Evolutionary conservation across 2,888 invertebrate genomes (phyloP).

Genomic region (Aproaerema taeniolella): DNA sequence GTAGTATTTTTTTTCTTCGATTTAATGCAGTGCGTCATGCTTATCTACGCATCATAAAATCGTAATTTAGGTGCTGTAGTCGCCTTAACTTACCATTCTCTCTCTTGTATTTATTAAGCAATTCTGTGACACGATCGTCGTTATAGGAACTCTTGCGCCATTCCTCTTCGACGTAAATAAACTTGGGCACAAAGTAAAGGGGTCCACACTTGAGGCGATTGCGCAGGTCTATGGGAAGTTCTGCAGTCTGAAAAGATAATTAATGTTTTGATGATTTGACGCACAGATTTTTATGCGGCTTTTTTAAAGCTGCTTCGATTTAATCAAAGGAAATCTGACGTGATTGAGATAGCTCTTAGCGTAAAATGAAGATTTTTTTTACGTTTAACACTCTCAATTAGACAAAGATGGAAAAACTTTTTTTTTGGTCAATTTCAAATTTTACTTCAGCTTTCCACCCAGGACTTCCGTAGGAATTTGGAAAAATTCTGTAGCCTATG

Average conservation of each 20-base stretch:
- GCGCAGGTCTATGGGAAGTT: slow-evolving; percentile 55
- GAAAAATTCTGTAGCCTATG: too few species aligned
- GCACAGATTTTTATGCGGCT: not conserved
- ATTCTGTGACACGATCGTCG: slow-evolving; percentile 54
- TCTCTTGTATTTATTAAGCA: slow-evolving; percentile 59
- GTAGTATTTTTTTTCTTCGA: too few species aligned
- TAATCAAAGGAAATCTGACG: not conserved
- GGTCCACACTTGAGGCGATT: slow-evolving; percentile 47
- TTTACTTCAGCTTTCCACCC: too few species aligned
- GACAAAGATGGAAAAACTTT: too few species aligned
- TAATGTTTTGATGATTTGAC: not conserved
- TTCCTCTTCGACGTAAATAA: slow-evolving; percentile 67
- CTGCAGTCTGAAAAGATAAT: slow-evolving; percentile 47
- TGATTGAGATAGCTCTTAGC: not conserved
- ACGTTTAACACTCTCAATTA: too few species aligned
- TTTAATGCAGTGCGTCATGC: too few species aligned
- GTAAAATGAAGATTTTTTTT: not conserved
- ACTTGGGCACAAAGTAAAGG: slow-evolving; percentile 59
- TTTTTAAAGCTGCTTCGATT: not conserved
- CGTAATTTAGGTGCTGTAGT: too few species aligned
- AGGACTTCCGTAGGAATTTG: too few species aligned
- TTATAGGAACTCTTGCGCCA: slow-evolving; percentile 35
- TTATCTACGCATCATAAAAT: too few species aligned
- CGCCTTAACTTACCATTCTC: slow-evolving; percentile 63
- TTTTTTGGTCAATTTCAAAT: too few species aligned